Base-by-base conservation (phyloP, 2,888 invertebrate species). In the Callosobruchus maculatus region DNA sequence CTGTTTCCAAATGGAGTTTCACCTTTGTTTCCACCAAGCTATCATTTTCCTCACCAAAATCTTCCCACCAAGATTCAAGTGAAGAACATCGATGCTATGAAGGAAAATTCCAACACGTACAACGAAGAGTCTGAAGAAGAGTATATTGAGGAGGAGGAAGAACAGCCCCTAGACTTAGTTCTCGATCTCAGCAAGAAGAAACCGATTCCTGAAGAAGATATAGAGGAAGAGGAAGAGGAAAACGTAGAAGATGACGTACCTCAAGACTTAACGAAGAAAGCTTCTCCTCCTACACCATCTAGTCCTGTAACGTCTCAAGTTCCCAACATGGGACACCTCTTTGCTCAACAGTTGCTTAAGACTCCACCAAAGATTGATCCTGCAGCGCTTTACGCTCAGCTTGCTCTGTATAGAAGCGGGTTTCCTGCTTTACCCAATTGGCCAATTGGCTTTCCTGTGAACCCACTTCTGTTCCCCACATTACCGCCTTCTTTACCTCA, bases 121-220 rank as follows among this genome's bases (percentile, higher is more conserved):
- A 82, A 84, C 13, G 21, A 84, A 82, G 4, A 84, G 79, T 72
- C 88, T 83, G 75, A 82, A 78, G 78, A 81, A 80, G 73, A 79
- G 68, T 74, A 77, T 67, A 21, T 71, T 0, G 82, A 82, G 9
- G 82, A 82, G 13, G 78, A 82, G 21, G 82, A 83, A 5, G 84
- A 85, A 22, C 81, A 85, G 77, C 84, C 86, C 0, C 83, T 86
- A 76, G 85, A 86, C 78, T 76, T 90, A 22, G 95, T 93, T 3
- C 88, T 96, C 70, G 96, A 96, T 87, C 90, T 96, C 77, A 95
- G 95, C 84, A 94, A 94, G 84, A 95, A 95, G 86, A 91, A 84
- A 79, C 21, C 31, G 3, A n/a, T 22, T 22, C 71, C 76, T 9
- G 81, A 81, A n/a, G 81, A 82, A 0, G 80, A 82, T 9, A 78